Conservation (phyloP, 2,113 vertebrate species). For the Gymnogyps californianus region DNA sequence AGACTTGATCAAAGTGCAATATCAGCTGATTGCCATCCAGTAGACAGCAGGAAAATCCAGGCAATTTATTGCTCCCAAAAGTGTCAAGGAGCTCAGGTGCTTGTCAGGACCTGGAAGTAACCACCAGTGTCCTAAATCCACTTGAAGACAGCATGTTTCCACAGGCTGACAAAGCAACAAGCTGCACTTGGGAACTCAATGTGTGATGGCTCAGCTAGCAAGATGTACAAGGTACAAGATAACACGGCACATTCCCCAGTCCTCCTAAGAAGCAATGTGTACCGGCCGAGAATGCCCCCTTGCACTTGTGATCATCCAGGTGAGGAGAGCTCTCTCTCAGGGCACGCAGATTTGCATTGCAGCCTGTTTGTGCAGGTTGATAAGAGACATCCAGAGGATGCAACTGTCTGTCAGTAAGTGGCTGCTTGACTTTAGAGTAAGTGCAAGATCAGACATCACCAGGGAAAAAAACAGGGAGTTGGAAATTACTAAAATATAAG, state of each 20-base stretch:
- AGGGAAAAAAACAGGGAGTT: background rate
- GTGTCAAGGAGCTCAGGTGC: background rate
- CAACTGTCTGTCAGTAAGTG: background rate
- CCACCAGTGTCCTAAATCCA: background rate
- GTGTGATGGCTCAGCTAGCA: background rate
- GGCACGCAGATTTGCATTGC: background rate
- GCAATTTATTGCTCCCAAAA: background rate
- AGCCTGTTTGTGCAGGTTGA: background rate
- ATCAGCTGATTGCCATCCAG: background rate
- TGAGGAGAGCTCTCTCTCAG: background rate
- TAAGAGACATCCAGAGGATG: background rate
- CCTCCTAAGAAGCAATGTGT: background rate
- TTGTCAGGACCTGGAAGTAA: background rate
- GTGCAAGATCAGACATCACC: background rate
- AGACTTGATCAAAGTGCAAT: background rate
- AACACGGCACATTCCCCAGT: background rate
- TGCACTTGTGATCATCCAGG: background rate
- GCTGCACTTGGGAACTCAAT: background rate
- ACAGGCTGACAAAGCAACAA: background rate
- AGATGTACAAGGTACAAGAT: background rate
- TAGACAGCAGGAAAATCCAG: background rate
- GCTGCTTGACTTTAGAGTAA: background rate
- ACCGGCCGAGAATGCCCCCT: background rate
- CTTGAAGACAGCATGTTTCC: background rate
- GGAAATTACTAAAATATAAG: background rate